Evolutionary conservation across 37 sponge, comb jelly and placozoan species (phyloP).

Genomic region (Crambe crambe): DNA sequence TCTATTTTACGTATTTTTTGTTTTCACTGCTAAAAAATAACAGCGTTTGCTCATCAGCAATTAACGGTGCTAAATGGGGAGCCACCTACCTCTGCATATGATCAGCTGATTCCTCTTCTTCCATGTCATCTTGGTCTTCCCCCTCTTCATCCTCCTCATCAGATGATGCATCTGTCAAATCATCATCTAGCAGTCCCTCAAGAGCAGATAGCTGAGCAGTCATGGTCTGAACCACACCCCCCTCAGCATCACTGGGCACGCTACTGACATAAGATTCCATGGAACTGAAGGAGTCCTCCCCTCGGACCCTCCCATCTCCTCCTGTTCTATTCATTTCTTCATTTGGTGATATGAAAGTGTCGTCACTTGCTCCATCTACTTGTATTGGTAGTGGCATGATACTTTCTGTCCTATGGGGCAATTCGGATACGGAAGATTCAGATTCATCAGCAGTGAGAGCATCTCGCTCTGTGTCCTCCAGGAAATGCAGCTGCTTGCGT

Average conservation of each 20-base stretch:
- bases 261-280: constrained; percentile 13
- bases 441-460: neutral
- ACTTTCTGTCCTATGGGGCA: neutral
- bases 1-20: neutral
- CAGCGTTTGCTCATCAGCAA: neutral
- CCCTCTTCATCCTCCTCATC: constrained; percentile 40
- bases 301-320: neutral
- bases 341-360: neutral
- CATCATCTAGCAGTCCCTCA: constrained; percentile 24
- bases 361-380: constrained; percentile 38
- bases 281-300: constrained; percentile 18
- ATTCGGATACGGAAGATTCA: neutral
- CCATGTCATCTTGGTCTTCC: neutral
- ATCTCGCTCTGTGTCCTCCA: neutral
- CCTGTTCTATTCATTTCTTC: neutral
- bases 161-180: constrained; percentile 31
- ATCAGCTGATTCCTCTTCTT: too few relatives aligned
- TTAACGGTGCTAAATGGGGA: neutral
- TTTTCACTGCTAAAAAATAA: too few relatives aligned
- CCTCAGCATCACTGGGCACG: neutral
- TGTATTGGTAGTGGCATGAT: constrained; percentile 11
- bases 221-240: neutral
- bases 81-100: neutral
- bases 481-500: neutral
- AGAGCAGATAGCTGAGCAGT: neutral